Percentiles rank a stretch among this genome's conserved stretches.
Conservation (phyloP, 2,797 vertebrate species). For the Anas bernieri region DNA sequence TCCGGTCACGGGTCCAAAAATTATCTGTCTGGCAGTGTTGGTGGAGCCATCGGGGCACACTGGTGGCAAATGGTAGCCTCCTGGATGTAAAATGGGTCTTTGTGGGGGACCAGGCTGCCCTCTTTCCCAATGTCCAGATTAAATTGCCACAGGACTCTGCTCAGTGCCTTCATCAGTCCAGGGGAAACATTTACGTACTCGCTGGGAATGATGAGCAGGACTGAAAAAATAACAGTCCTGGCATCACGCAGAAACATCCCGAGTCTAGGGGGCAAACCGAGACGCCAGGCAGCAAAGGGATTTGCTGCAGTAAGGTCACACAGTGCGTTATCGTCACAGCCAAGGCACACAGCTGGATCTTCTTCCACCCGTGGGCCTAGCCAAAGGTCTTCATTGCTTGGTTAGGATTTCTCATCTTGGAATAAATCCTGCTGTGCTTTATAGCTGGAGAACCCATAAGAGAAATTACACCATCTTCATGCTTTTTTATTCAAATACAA, state of each 20-base stretch:
- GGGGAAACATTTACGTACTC: not conserved
- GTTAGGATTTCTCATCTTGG: not conserved
- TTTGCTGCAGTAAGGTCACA: not conserved
- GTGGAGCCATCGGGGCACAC: not conserved
- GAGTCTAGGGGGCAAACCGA: not conserved
- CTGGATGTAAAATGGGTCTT: not conserved
- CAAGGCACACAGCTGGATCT: not conserved
- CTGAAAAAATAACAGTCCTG: not conserved
- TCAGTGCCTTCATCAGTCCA: not conserved
- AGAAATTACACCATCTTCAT: not conserved
- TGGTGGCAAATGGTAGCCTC: not conserved
- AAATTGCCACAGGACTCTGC: not conserved
- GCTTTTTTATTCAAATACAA: not conserved
- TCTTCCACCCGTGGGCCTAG: not conserved
- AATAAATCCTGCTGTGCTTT: not conserved
- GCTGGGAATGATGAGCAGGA: not conserved
- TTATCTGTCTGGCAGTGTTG: accelerated
- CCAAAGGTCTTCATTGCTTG: not conserved
- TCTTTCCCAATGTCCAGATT: not conserved
- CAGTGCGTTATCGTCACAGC: not conserved
- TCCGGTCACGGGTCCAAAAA: not conserved
- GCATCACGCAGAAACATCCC: not conserved
- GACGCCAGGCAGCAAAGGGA: not conserved
- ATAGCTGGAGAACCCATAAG: not conserved
- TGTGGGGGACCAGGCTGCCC: not conserved